phyloP scores from a whole-genome alignment of 2,888 invertebrate species.

The Anaspis maculata region DNA sequence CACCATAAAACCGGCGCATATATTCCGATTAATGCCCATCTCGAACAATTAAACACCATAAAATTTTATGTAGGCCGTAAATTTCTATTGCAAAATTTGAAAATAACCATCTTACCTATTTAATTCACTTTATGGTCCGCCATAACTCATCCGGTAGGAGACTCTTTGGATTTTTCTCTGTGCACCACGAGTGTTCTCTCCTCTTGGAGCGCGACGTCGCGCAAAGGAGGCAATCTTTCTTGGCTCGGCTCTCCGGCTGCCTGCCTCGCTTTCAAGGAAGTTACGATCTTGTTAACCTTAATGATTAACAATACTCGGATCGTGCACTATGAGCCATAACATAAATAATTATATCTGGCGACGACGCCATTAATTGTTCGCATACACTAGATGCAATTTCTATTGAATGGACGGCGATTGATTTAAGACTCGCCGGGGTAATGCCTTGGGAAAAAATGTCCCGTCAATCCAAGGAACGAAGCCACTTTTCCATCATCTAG shows the following conservation, averaged over 20 bases:
- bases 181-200: not conserved
- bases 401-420: constrained; percentile 18
- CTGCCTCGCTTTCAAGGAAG: constrained; percentile 11
- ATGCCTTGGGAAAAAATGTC: too few species aligned
- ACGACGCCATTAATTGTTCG: constrained; percentile 20
- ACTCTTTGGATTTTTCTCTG: constrained; percentile 7
- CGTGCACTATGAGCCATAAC: constrained; percentile 14
- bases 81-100: constrained; percentile 9
- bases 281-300: constrained; percentile 11
- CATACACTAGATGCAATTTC: constrained; percentile 13
- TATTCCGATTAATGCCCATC: too few species aligned
- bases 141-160: constrained; percentile 7
- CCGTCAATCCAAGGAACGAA: too few species aligned
- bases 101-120: constrained; percentile 5
- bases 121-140: constrained; percentile 11
- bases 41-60: constrained; percentile 10
- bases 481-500: not conserved
- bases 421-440: constrained; percentile 20
- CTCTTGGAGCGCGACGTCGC: not conserved
- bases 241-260: too few species aligned
- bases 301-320: constrained; percentile 15
- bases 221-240: too few species aligned
- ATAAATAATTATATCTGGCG: constrained; percentile 19
- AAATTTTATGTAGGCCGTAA: constrained; percentile 10
- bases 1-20: too few species aligned